A percentile compares a stretch with the other conserved stretches of the same genome.
Conservation (phyloP, 2,113 vertebrate species). For the Melanerpes formicivorus region DNA sequence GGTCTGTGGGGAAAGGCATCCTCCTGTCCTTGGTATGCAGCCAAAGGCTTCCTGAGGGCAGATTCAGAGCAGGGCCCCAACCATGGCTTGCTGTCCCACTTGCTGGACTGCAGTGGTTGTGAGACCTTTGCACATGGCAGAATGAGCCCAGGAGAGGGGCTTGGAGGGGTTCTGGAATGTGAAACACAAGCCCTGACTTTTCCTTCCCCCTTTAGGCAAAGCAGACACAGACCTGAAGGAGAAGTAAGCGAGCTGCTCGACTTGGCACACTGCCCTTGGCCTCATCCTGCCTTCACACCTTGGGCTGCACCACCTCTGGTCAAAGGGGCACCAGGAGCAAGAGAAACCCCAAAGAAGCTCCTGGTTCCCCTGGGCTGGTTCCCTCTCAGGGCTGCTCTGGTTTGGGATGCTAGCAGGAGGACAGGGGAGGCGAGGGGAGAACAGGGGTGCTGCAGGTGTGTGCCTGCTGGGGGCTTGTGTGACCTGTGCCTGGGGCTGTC, state of each 20-base stretch:
- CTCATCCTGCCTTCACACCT: not conserved
- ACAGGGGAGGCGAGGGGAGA: not conserved
- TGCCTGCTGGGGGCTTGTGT: not conserved
- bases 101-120: accelerated
- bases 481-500: not conserved
- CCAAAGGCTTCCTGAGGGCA: not conserved
- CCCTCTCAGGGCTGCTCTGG: not conserved
- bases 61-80: accelerated
- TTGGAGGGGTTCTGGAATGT: not conserved
- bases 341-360: not conserved
- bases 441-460: not conserved
- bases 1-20: not conserved
- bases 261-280: not conserved
- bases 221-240: constrained; percentile 53
- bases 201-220: constrained; percentile 68
- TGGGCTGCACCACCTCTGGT: not conserved
- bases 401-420: not conserved
- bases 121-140: not conserved
- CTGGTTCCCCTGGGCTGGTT: not conserved
- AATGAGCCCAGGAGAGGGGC: not conserved
- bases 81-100: not conserved
- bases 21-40: not conserved
- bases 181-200: not conserved
- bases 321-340: not conserved
- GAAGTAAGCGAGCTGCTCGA: constrained; percentile 71